A percentile compares a stretch with the other conserved stretches of the same genome.
Evolutionary conservation across 2,113 vertebrate species (phyloP).

Genomic region (Entomyzon cyanotis): DNA sequence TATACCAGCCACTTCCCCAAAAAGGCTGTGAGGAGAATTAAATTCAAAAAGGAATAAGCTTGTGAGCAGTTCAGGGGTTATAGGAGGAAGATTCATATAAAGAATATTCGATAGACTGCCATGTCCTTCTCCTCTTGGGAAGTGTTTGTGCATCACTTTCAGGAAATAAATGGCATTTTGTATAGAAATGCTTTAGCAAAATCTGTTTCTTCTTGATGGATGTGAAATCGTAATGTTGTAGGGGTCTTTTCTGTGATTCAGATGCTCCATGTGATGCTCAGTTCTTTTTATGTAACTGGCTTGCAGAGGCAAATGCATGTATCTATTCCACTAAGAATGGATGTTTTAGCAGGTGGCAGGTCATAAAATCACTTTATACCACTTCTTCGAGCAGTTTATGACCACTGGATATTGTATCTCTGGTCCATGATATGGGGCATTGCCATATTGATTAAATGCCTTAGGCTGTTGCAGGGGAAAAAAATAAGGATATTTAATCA

Average conservation of each 20-base stretch:
- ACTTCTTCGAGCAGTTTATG: slow-evolving; percentile 40
- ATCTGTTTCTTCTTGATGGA: background rate
- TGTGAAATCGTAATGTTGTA: background rate
- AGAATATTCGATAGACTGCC: background rate
- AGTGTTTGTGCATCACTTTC: background rate
- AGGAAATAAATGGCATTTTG: background rate
- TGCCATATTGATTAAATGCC: slow-evolving; percentile 67
- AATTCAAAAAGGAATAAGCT: background rate
- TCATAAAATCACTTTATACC: slow-evolving; percentile 38
- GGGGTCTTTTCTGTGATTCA: background rate
- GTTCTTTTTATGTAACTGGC: slow-evolving; percentile 7
- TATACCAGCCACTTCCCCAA: background rate
- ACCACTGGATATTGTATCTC: slow-evolving; percentile 22
- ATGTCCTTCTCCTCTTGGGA: background rate
- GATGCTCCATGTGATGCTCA: background rate
- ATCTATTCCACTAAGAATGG: background rate
- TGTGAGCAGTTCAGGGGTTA: background rate
- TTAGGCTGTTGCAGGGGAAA: slow-evolving; percentile 23
- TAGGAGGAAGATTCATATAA: background rate
- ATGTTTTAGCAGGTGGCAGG: background rate
- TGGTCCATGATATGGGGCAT: slow-evolving; percentile 35
- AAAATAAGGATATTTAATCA: slow-evolving; percentile 63
- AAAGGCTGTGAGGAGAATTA: background rate
- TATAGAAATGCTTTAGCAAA: background rate
- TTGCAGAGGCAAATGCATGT: slow-evolving; percentile 25